Evolutionary conservation across 2,888 invertebrate species (phyloP), one percentile per base, ranked within the genome.

Genomic region (Pseudolycoriella hygida): DNA sequence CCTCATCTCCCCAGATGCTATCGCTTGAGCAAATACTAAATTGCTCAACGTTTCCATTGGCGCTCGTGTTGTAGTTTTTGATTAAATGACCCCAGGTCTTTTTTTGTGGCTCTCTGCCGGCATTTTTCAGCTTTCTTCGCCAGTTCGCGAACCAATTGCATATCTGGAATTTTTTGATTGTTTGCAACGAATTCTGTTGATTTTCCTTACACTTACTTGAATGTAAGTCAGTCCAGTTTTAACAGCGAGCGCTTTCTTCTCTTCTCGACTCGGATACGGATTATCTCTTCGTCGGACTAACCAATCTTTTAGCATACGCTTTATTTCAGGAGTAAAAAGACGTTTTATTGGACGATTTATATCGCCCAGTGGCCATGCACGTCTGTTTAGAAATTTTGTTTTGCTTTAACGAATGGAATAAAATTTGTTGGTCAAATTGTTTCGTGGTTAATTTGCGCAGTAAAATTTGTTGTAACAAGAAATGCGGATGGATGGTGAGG

Each of bases 131-230:
- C 59, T 83, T 83, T 54, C 83, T 66, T 48, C 83, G 68, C 83
- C 83, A 83, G 56, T 83, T 83, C n/a, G 83, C 83, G 59, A 83
- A 83, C 83, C 83, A 83, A 61, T 83, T 83, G 55, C 79, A 79
- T 47, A 79, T 77, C 77, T 78, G 64, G 42, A 32, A 50, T 10
- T 4, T 12, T 4, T 14, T 5, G 34, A 34, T 30, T 30, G 11
- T 30, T 30, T 10, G 6, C 30, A 30, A 30, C 11, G 30, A 11
- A 41, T 43, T 17, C n/a, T 41, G 14, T n/a, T 12, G n/a, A 11
- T 14, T n/a, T n/a, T 12, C n/a, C 8, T 6, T 19, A 11, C n/a
- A 17, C 15, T 70, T 62, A 80, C 81, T 71, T 83, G 82, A 54
- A 80, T 80, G 54, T 82, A 82, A 17, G 82, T 83, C 18, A 83